phyloP scores from a whole-genome alignment of 2,888 invertebrate species.

The Xestia ashworthii region DNA sequence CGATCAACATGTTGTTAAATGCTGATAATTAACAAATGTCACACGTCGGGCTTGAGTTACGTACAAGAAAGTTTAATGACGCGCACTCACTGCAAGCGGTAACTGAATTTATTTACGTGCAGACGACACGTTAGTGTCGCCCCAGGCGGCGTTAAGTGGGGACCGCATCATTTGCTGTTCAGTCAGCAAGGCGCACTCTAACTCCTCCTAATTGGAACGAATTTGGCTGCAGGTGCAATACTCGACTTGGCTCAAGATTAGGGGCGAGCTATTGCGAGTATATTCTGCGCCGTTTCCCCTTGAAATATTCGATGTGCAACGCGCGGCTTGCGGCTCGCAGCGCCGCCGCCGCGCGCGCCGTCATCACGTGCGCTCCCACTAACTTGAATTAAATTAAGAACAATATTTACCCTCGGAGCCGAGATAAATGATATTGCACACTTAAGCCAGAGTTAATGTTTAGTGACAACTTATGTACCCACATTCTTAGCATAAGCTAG shows the following conservation, averaged over 20 bases:
- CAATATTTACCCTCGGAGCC: slow-evolving; percentile 88
- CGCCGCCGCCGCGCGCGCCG: slow-evolving; percentile 71
- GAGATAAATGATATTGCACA: slow-evolving; percentile 89
- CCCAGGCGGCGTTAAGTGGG: slow-evolving; percentile 85
- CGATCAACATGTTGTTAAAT: slow-evolving; percentile 74
- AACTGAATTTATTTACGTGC: slow-evolving; percentile 88
- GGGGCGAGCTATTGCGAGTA: slow-evolving; percentile 88
- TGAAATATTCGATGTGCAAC: slow-evolving; percentile 89
- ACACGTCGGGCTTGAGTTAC: slow-evolving; percentile 78
- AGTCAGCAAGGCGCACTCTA: slow-evolving; percentile 88
- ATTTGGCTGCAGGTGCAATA: slow-evolving; percentile 91
- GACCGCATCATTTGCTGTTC: slow-evolving; percentile 90
- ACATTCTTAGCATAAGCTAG: slow-evolving; percentile 84
- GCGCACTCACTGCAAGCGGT: slow-evolving; percentile 84
- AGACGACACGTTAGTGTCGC: slow-evolving; percentile 87
- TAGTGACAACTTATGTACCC: slow-evolving; percentile 86
- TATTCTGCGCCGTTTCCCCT: slow-evolving; percentile 83
- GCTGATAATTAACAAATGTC: slow-evolving; percentile 83
- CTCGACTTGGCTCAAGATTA: slow-evolving; percentile 90
- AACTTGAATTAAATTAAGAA: slow-evolving; percentile 90
- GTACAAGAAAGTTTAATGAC: slow-evolving; percentile 89
- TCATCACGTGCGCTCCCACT: slow-evolving; percentile 81
- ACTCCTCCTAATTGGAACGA: slow-evolving; percentile 90
- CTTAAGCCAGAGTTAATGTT: slow-evolving; percentile 86
- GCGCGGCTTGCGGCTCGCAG: slow-evolving; percentile 84